phyloP scores from a whole-genome alignment of 2,797 vertebrate genomes.

The Lemur catta region DNA sequence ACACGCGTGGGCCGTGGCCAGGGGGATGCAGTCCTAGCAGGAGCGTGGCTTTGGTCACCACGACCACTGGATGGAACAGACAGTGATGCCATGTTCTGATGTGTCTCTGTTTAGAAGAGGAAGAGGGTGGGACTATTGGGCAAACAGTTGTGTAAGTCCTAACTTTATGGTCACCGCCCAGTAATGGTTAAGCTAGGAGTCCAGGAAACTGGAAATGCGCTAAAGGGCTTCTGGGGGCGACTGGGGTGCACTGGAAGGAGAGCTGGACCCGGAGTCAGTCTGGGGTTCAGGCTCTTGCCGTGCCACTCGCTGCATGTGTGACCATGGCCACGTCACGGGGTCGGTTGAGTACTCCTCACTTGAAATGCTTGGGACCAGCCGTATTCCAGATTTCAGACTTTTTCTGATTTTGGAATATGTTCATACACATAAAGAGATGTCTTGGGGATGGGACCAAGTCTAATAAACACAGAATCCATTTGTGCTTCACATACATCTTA shows the following conservation, averaged over 20 bases:
- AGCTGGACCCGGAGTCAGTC: neutral
- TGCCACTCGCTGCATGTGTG: rapidly evolving
- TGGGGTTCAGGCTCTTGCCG: neutral
- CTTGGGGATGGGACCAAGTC: neutral
- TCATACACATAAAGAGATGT: neutral
- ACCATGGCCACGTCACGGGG: too few species aligned
- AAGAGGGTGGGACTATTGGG: too few species aligned
- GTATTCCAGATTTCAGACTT: neutral
- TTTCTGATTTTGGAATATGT: neutral
- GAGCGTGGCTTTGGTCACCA: too few species aligned
- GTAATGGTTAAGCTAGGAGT: neutral
- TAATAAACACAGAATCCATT: neutral
- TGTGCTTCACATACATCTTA: neutral
- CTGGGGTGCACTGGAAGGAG: neutral
- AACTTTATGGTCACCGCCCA: too few species aligned
- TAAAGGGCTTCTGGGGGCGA: neutral
- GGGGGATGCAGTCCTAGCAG: too few species aligned
- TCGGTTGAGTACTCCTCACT: neutral
- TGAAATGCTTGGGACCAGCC: neutral
- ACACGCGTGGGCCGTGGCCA: neutral
- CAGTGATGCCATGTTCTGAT: neutral
- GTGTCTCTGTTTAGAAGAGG: neutral
- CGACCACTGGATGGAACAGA: neutral
- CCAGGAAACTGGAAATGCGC: neutral
- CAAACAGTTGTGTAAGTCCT: neutral